Conservation (phyloP, 2,888 invertebrate genomes). For the Seladonia tumulorum region DNA sequence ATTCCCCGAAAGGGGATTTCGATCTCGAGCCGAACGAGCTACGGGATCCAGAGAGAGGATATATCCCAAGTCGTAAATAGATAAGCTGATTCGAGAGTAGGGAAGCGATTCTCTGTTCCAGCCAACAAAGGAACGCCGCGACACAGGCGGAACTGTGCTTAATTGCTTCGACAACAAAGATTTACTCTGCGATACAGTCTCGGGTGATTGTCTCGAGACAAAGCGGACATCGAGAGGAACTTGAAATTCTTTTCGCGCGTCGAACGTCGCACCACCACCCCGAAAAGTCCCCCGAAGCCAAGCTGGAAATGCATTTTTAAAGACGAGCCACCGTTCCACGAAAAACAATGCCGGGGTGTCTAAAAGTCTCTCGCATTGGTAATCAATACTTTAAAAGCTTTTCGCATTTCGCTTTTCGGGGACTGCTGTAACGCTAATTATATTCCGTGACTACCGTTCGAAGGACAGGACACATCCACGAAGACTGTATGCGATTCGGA, state of each 20-base stretch:
- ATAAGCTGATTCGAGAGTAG: neutral
- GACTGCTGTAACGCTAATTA: neutral
- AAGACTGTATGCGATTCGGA: neutral
- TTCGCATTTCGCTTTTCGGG: neutral
- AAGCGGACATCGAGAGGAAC: neutral
- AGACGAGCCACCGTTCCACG: neutral
- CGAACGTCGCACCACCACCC: neutral
- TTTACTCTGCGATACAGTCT: neutral
- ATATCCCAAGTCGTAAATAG: neutral
- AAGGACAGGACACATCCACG: neutral
- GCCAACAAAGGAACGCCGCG: neutral
- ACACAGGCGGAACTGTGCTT: neutral
- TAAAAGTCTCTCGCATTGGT: neutral
- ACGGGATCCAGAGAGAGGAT: neutral
- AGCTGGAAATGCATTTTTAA: neutral
- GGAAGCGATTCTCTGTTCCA: neutral
- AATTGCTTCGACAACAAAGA: slow-evolving; percentile 8
- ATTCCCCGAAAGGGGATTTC: neutral
- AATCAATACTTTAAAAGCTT: slow-evolving; percentile 1
- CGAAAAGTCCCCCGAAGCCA: neutral
- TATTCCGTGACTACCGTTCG: neutral
- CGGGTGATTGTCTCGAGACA: neutral
- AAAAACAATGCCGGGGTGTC: too few species aligned
- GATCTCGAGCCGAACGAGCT: neutral
- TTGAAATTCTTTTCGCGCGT: neutral